Base-by-base conservation (phyloP, 2,797 vertebrate species). In the Gobionotothen gibberifrons region DNA sequence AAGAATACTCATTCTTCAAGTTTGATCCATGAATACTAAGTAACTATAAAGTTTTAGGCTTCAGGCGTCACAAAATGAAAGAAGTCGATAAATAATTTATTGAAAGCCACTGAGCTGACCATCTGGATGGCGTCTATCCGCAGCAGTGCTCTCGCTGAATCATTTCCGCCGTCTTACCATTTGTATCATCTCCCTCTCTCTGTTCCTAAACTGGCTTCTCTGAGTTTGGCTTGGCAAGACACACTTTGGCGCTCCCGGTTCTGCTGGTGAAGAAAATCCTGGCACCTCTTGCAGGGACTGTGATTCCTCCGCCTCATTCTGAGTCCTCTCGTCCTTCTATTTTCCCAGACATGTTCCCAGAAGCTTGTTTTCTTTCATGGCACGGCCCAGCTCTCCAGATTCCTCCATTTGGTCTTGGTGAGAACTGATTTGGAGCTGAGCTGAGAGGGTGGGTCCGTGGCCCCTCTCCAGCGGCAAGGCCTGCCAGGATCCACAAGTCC, bases 401-500 rank as follows among this genome's bases (percentile, higher is more conserved):
- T 91, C 86, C 92, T 88, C 87, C 81, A 85, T 89, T 92, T 87
- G 90, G 82, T 89, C 82, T 91, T 88, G 90, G 88, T 90, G 81
- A 90, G 87, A 83, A 74, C 83, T 79, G 76, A 81, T 78, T 85
- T 84, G 83, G 85, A 93, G 69, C 69, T 5, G 57, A 1, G 83
- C 66, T 75, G 85, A 81, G 85, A 83, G 87, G 91, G 84, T 75
- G 83, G 88, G 58, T 75, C 83, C 16, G 78, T 90, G 91, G 92
- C 87, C 78, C 42, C 69, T 79, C 75, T 93, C 90, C 92, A 89
- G 83, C 75, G 49, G 67, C 68, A 71, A 48, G 82, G 72, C 79
- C 81, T 80, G 90, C 92, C 92, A 92, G 92, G 75, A 89, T 93
- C 88, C 86, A 81, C 87, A 89, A 91, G 79, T 88, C 90, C 85